These are phyloP conservation scores for human DNA, from an alignment of 2,113 vertebrate genomes.

Conservation along the genomic window DNA sequence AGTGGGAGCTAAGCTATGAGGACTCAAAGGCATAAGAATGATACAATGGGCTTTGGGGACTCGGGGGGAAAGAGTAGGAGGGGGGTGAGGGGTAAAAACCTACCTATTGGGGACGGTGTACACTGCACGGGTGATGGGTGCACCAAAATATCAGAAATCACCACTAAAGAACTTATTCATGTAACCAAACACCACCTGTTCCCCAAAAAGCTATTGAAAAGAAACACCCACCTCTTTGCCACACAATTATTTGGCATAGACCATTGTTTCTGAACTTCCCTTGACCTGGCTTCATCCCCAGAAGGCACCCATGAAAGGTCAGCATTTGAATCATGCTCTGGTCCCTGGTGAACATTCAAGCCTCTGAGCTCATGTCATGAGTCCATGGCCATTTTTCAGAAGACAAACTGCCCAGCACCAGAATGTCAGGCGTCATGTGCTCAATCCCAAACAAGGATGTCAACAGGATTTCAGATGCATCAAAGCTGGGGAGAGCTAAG, in stretches of 20 bases:
- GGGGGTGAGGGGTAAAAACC: no score
- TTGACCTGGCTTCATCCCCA: neutral
- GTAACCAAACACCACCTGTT: no score
- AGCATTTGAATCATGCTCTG: constrained; percentile 64
- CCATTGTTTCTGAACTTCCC: neutral
- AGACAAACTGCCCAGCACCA: constrained; percentile 20
- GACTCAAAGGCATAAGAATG: no score
- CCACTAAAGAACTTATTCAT: no score
- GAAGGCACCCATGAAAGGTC: neutral
- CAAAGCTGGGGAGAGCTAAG: neutral
- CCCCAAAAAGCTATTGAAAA: no score
- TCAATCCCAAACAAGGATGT: constrained; percentile 70
- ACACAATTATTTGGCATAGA: neutral
- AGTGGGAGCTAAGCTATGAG: no score
- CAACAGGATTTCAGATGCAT: constrained; percentile 46
- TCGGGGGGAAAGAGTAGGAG: no score
- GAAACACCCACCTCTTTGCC: neutral
- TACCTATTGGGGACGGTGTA: no score
- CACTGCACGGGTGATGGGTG: no score
- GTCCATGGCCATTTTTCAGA: constrained; percentile 61
- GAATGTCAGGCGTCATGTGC: constrained; percentile 32
- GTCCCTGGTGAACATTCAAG: constrained; percentile 65
- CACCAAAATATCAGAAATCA: no score
- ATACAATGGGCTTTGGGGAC: no score
- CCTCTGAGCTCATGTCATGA: constrained; percentile 51